phyloP scores from a whole-genome alignment of 2,797 vertebrate genomes.

The Hylomyscus alleni region DNA sequence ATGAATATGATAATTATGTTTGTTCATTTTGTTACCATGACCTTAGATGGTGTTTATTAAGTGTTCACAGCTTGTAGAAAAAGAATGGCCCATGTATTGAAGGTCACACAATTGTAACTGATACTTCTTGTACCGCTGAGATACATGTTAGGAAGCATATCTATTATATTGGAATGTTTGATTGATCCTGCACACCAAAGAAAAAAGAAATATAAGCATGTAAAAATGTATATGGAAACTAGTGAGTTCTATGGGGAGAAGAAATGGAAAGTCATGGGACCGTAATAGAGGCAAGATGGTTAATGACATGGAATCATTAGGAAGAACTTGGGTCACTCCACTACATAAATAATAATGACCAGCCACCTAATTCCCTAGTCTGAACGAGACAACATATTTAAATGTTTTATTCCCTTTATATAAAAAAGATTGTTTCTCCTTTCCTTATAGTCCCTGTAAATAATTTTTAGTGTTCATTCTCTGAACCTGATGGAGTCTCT shows the following conservation, averaged over 20 bases:
- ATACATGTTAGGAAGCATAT: neutral
- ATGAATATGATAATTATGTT: neutral
- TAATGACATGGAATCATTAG: neutral
- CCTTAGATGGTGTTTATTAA: neutral
- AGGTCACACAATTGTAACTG: neutral
- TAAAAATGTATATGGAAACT: neutral
- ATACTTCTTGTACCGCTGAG: neutral
- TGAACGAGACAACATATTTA: neutral
- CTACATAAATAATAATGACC: neutral
- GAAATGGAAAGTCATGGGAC: neutral
- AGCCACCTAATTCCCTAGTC: neutral
- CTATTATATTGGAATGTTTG: neutral
- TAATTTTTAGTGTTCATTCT: slow-evolving; percentile 14
- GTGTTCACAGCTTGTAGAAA: neutral
- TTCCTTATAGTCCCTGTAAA: neutral
- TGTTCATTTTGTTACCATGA: neutral
- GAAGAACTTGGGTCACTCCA: neutral
- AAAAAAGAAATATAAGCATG: neutral
- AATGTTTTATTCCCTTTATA: neutral
- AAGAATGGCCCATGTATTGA: neutral
- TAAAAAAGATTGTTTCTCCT: neutral
- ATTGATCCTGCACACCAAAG: neutral
- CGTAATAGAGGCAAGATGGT: neutral
- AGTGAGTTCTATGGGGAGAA: neutral
- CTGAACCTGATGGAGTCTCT: neutral